Percentiles rank a stretch among this genome's conserved stretches.
Evolutionary conservation across 2,888 invertebrate genomes (phyloP).

Genomic region (Seira ritae): DNA sequence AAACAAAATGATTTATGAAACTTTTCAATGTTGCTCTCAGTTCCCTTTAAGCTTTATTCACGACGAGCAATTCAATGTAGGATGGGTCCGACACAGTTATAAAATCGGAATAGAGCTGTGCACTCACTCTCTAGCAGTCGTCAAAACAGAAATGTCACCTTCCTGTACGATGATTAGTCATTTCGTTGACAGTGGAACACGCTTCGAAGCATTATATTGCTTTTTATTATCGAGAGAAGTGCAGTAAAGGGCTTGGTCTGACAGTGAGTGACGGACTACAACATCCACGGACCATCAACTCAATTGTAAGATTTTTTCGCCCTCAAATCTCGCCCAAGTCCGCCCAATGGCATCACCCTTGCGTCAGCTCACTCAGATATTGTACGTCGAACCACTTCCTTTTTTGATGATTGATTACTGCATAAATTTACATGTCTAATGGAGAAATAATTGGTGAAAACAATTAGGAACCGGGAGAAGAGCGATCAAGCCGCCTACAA

Average conservation of each 20-base stretch:
- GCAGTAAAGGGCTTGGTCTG: too few relatives aligned
- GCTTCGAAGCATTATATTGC: too few relatives aligned
- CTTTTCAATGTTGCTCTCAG: slow-evolving; percentile 44
- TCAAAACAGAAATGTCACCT: slow-evolving; percentile 63
- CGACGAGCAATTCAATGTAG: too few relatives aligned
- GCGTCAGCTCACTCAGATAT: too few relatives aligned
- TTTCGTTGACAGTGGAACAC: slow-evolving; percentile 47
- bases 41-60: too few relatives aligned
- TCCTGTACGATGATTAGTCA: slow-evolving; percentile 54
- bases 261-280: too few relatives aligned
- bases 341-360: too few relatives aligned
- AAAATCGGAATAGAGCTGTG: background rate
- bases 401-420: slow-evolving; percentile 54
- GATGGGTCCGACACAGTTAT: background rate
- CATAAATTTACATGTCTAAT: slow-evolving; percentile 28
- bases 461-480: slow-evolving; percentile 32
- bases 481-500: slow-evolving; percentile 42
- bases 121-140: slow-evolving; percentile 11
- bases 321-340: too few relatives aligned
- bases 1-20: slow-evolving; percentile 56
- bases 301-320: too few relatives aligned
- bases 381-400: slow-evolving; percentile 27
- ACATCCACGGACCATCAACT: too few relatives aligned
- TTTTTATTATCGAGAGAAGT: too few relatives aligned
- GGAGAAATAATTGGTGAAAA: slow-evolving; percentile 58